Evolutionary conservation across 2,888 invertebrate genomes (phyloP).

Genomic region (Drosophila macrospina): DNA sequence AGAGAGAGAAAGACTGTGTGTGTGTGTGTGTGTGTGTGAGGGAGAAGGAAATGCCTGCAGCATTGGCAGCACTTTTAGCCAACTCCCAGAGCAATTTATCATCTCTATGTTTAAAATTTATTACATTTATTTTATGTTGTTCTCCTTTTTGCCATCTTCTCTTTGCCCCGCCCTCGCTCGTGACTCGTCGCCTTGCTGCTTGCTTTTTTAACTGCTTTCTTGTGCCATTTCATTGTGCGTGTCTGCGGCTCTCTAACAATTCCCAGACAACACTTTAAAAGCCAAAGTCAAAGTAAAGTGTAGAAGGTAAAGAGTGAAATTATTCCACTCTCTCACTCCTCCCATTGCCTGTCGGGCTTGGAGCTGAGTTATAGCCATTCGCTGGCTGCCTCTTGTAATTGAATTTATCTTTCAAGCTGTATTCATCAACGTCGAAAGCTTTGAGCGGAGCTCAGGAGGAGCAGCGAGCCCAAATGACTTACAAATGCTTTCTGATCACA

Average conservation of each 20-base stretch:
- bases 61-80: conserved; percentile 72
- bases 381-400: conserved; percentile 65
- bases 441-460: conserved; percentile 20
- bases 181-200: conserved; percentile 9
- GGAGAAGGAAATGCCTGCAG: conserved; percentile 30
- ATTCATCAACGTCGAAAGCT: conserved; percentile 74
- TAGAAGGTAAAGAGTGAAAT: conserved; percentile 47
- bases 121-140: conserved; percentile 78
- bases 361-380: conserved; percentile 63
- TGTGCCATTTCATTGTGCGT: conserved; percentile 59
- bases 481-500: conserved; percentile 60
- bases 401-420: conserved; percentile 72
- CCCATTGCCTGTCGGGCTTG: conserved; percentile 35
- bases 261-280: conserved; percentile 68
- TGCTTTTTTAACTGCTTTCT: conserved; percentile 62
- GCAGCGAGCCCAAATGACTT: conserved; percentile 20
- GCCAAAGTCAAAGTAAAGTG: conserved; percentile 53
- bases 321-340: conserved; percentile 16
- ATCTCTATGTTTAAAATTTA: conserved; percentile 81
- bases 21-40: background rate
- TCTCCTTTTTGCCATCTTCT: conserved; percentile 32
- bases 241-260: conserved; percentile 52
- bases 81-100: conserved; percentile 80
- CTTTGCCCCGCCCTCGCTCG: background rate
- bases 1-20: background rate